phyloP scores from a whole-genome alignment of 1,140 invertebrate genomes.

The Cherax quadricarinatus region DNA sequence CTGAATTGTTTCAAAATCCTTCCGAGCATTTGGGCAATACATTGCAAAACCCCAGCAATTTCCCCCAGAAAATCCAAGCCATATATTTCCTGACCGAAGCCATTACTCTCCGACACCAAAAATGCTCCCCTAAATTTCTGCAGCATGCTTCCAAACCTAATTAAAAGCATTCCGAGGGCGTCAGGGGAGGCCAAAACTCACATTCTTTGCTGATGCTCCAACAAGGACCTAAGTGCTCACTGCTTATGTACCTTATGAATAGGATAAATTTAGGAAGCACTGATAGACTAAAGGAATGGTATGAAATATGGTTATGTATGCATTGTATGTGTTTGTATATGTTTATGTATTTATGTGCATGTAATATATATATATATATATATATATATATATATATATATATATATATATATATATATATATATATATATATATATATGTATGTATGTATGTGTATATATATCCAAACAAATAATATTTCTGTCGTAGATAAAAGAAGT shows the following conservation, averaged over 20 bases:
- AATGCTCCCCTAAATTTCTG: conserved; percentile 62
- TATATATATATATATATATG: not conserved
- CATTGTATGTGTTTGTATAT: no score
- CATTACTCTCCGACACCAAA: conserved; percentile 55
- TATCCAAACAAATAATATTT: no score
- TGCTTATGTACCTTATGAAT: no score
- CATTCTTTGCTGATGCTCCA: not conserved
- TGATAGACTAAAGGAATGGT: no score
- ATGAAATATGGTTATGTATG: not conserved
- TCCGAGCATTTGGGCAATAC: conserved; percentile 54
- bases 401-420: not conserved
- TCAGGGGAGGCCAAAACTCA: not conserved
- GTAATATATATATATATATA: not conserved
- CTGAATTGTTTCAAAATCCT: conserved; percentile 60
- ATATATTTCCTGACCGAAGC: conserved; percentile 52
- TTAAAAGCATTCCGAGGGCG: conserved; percentile 54
- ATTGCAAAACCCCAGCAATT: conserved; percentile 56
- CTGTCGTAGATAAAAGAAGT: no score
- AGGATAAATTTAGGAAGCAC: no score
- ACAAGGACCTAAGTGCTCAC: no score
- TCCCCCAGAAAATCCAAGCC: conserved; percentile 58
- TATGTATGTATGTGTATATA: no score
- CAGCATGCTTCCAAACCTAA: conserved; percentile 59
- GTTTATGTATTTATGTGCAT: no score
- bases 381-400: not conserved